Percentiles rank a stretch among this genome's conserved stretches.
phyloP scores from a whole-genome alignment of 2,797 vertebrate species.

The Staurois parvus region DNA sequence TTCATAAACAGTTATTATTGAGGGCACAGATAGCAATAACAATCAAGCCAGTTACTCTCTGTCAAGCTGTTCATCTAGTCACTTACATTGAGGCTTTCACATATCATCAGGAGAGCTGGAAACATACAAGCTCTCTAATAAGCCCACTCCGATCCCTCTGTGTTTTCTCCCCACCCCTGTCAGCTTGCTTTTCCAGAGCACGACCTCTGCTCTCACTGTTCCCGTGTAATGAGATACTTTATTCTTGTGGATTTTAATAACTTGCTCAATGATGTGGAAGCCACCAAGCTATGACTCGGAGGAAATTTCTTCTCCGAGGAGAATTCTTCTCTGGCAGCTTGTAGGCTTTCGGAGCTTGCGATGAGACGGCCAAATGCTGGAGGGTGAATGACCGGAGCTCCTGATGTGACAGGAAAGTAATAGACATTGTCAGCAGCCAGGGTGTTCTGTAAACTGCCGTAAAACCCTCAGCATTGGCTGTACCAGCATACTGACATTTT shows the following conservation, averaged over 20 bases:
- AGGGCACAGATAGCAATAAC: neutral
- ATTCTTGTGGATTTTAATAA: slow-evolving; percentile 43
- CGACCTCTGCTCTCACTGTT: slow-evolving; percentile 33
- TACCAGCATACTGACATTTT: neutral
- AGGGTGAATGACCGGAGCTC: neutral
- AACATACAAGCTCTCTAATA: slow-evolving; percentile 16
- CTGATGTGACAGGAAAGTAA: slow-evolving; percentile 12
- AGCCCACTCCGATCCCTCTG: neutral
- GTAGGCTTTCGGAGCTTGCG: neutral
- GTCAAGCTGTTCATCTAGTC: neutral
- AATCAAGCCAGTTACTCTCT: neutral
- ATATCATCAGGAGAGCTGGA: neutral
- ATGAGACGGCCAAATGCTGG: neutral
- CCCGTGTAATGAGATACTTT: slow-evolving; percentile 45
- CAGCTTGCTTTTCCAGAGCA: neutral
- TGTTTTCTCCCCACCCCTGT: neutral
- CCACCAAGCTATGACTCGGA: slow-evolving; percentile 9
- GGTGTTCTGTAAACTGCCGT: neutral
- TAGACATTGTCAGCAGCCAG: neutral
- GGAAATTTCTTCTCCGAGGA: slow-evolving; percentile 13
- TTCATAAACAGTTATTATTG: neutral
- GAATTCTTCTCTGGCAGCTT: neutral
- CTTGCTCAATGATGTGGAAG: slow-evolving; percentile 43
- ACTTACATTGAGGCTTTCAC: neutral
- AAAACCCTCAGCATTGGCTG: neutral